Percentiles rank a stretch among this genome's conserved stretches.
Conservation (phyloP, 2,113 vertebrate genomes). For the Clarias magur region DNA sequence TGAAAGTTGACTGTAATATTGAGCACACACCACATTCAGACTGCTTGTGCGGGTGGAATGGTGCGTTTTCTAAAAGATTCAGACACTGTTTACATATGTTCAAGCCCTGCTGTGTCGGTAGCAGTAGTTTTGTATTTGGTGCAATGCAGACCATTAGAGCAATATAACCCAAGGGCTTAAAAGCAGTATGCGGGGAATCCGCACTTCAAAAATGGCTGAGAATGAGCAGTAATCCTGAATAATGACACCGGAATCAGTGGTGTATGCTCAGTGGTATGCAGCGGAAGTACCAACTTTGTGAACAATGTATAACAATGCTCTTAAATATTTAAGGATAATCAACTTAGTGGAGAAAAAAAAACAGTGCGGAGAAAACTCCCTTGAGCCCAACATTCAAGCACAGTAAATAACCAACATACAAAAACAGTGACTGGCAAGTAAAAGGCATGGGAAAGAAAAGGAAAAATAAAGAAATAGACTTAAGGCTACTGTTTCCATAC, state of each 20-base stretch:
- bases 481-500: too few species aligned
- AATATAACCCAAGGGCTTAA: not conserved
- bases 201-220: not conserved
- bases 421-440: not conserved
- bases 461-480: not conserved
- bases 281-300: not conserved
- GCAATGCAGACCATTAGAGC: not conserved
- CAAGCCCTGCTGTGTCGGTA: not conserved
- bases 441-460: not conserved
- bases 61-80: conserved; percentile 62
- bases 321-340: too few species aligned
- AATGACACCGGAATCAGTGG: not conserved
- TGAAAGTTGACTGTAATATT: not conserved
- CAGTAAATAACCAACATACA: not conserved
- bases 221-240: not conserved
- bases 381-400: not conserved
- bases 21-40: conserved; percentile 85
- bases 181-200: not conserved
- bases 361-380: not conserved
- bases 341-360: too few species aligned
- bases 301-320: too few species aligned
- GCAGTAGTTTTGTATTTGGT: not conserved
- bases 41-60: conserved; percentile 95
- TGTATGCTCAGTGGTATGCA: not conserved
- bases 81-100: not conserved